Percentiles rank a stretch among this genome's conserved stretches.
Evolutionary conservation across 2,113 vertebrate genomes (phyloP).

Genomic region (Centrocercus urophasianus): DNA sequence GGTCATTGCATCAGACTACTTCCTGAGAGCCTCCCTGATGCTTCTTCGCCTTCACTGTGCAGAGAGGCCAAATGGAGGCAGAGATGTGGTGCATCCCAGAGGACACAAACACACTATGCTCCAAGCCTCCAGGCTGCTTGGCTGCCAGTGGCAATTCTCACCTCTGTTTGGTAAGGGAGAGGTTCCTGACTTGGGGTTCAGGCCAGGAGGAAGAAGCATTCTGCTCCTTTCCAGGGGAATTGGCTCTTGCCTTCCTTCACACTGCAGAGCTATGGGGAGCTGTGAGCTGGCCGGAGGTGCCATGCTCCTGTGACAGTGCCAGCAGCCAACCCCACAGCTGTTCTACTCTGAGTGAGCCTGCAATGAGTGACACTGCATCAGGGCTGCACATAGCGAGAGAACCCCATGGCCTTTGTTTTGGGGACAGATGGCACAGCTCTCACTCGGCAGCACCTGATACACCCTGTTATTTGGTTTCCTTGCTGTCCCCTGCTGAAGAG

Average conservation of each 20-base stretch:
- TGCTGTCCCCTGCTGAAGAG: not conserved
- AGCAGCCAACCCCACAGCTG: not conserved
- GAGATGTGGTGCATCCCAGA: not conserved
- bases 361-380: not conserved
- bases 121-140: not conserved
- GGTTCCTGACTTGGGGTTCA: not conserved
- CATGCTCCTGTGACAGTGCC: not conserved
- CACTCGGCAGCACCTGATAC: not conserved
- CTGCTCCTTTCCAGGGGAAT: not conserved
- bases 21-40: conserved; percentile 1
- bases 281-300: not conserved
- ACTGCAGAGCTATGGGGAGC: not conserved
- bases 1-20: conserved; percentile 1
- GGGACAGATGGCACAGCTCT: not conserved
- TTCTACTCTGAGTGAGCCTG: not conserved
- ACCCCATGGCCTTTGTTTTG: not conserved
- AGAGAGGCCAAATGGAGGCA: not conserved
- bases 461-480: not conserved
- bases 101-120: not conserved
- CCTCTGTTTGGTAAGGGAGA: not conserved
- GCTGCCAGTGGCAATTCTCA: not conserved
- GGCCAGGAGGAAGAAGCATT: not conserved
- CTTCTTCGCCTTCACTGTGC: not conserved
- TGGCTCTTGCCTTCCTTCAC: not conserved
- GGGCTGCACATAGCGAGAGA: not conserved